Evolutionary conservation across 2,888 invertebrate genomes (phyloP).

Genomic region (Amphiduros pacificus): DNA sequence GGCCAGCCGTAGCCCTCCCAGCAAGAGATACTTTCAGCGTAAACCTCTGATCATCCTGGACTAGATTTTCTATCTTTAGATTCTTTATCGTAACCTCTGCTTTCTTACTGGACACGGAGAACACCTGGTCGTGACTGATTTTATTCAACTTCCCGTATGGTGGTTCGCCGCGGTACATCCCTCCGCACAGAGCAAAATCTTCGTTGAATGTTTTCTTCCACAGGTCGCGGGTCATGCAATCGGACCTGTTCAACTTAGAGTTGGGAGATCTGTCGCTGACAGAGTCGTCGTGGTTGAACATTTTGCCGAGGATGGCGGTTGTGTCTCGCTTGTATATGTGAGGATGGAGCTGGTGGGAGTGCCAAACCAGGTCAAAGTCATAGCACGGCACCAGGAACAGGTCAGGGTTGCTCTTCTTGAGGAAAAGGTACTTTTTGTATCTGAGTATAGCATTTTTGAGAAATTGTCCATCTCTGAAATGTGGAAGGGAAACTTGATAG

Average conservation of each 20-base stretch:
- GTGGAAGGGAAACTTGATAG: slow-evolving; percentile 62
- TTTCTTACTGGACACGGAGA: slow-evolving; percentile 47
- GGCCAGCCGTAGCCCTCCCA: slow-evolving; percentile 15
- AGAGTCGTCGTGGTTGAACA: slow-evolving; percentile 62
- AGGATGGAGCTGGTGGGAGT: slow-evolving; percentile 62
- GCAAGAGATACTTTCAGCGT: slow-evolving; percentile 33
- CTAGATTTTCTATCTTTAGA: slow-evolving; percentile 27
- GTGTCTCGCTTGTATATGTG: slow-evolving; percentile 50
- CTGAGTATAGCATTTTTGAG: slow-evolving; percentile 57
- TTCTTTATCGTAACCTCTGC: slow-evolving; percentile 38
- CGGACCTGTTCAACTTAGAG: slow-evolving; percentile 59
- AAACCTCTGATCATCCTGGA: slow-evolving; percentile 32
- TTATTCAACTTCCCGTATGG: slow-evolving; percentile 57
- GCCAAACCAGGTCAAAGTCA: slow-evolving; percentile 63
- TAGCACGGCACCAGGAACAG: slow-evolving; percentile 63
- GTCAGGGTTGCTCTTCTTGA: slow-evolving; percentile 60
- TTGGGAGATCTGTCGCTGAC: slow-evolving; percentile 60
- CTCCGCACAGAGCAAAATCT: slow-evolving; percentile 57
- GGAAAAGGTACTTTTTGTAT: slow-evolving; percentile 58
- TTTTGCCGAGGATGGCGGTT: slow-evolving; percentile 43
- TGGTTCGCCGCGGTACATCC: slow-evolving; percentile 62
- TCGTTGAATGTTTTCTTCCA: slow-evolving; percentile 59
- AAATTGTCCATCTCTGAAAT: slow-evolving; percentile 60
- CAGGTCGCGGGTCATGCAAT: slow-evolving; percentile 58
- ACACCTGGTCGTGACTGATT: slow-evolving; percentile 48